A percentile compares a stretch with the other conserved stretches of the same genome.
Conservation (phyloP, 2,888 invertebrate genomes). For the Drosophila rellima region DNA sequence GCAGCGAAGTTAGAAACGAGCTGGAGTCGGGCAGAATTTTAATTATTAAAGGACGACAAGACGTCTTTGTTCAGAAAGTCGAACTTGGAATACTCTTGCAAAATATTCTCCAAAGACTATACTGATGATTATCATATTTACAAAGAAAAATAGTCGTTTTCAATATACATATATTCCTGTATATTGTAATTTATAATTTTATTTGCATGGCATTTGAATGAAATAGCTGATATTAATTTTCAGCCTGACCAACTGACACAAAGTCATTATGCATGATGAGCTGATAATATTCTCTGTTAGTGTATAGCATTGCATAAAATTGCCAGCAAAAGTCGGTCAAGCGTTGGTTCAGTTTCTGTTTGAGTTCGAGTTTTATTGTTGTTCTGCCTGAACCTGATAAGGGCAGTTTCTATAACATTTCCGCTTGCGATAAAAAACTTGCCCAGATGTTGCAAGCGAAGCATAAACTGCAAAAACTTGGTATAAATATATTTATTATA, state of each 20-base stretch:
- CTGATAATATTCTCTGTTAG: constrained; percentile 18
- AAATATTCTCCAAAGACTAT: too few relatives aligned
- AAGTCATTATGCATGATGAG: too few relatives aligned
- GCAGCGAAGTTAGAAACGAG: neutral
- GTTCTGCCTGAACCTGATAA: constrained; percentile 10
- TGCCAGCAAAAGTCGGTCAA: constrained; percentile 42
- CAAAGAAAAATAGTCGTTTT: too few relatives aligned
- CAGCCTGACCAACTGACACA: too few relatives aligned
- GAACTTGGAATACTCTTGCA: neutral
- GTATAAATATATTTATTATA: constrained; percentile 5
- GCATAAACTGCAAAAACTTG: constrained; percentile 1
- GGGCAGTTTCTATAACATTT: constrained; percentile 15
- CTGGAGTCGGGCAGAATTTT: neutral
- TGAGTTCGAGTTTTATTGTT: constrained; percentile 23
- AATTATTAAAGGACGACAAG: constrained; percentile 4
- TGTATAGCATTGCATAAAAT: constrained; percentile 52
- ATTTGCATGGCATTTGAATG: too few relatives aligned
- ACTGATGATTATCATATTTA: too few relatives aligned
- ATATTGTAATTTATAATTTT: too few relatives aligned
- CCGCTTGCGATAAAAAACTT: constrained; percentile 28
- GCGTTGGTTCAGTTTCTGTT: constrained; percentile 10
- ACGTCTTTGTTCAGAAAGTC: too few relatives aligned
- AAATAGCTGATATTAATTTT: too few relatives aligned
- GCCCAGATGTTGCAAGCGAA: constrained; percentile 9
- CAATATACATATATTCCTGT: too few relatives aligned